These are phyloP conservation scores for Nebria ingens DNA, from an alignment of 1,140 invertebrate species.

Conservation along the genomic window DNA sequence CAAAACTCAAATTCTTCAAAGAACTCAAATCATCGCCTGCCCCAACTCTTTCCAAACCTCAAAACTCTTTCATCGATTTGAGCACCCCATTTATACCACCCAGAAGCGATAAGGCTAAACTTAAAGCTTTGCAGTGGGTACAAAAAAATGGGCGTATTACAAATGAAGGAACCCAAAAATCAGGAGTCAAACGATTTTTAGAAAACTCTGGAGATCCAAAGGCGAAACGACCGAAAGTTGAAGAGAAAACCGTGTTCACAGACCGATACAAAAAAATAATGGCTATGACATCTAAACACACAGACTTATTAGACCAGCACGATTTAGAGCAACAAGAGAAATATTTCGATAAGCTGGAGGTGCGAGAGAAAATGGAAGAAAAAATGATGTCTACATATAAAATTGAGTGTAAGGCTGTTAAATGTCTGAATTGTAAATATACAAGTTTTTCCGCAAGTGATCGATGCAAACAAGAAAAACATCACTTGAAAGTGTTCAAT, in stretches of 20 bases:
- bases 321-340: slow-evolving; percentile 68
- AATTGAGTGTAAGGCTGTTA: slow-evolving; percentile 75
- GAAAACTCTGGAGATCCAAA: slow-evolving; percentile 35
- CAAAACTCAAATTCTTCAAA: slow-evolving; percentile 10
- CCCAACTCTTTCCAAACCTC: slow-evolving; percentile 28
- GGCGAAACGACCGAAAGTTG: slow-evolving; percentile 38
- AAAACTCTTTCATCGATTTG: slow-evolving; percentile 49
- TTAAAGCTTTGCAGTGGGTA: slow-evolving; percentile 56
- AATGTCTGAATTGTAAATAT: slow-evolving; percentile 83
- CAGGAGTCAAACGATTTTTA: slow-evolving; percentile 37
- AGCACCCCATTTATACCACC: slow-evolving; percentile 45
- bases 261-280: slow-evolving; percentile 70
- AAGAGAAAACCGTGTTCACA: slow-evolving; percentile 40
- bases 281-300: slow-evolving; percentile 65
- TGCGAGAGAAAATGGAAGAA: slow-evolving; percentile 84
- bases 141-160: slow-evolving; percentile 51
- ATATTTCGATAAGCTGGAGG: slow-evolving; percentile 81
- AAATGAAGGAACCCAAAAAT: slow-evolving; percentile 53
- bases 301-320: slow-evolving; percentile 58
- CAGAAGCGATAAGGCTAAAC: slow-evolving; percentile 46
- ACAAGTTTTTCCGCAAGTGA: slow-evolving; percentile 75
- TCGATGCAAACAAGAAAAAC: slow-evolving; percentile 68
- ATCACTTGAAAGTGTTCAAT: slow-evolving; percentile 65
- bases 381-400: slow-evolving; percentile 83
- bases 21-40: slow-evolving; percentile 18